These are phyloP conservation scores for Menidia menidia DNA, from an alignment of 2,797 vertebrate genomes.

Conservation along the genomic window DNA sequence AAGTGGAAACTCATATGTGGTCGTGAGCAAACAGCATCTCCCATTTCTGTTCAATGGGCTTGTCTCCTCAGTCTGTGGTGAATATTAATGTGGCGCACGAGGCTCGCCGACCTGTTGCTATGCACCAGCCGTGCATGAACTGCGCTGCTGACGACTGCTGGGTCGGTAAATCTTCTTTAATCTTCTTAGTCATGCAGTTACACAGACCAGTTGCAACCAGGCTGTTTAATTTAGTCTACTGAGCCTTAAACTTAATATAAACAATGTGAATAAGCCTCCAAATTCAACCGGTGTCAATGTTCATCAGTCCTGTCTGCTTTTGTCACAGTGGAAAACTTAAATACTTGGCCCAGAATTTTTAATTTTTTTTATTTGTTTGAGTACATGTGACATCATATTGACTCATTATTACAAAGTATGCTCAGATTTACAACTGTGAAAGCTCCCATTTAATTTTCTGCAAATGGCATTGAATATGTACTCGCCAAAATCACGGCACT, in stretches of 20 bases:
- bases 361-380: no score
- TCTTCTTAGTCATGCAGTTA: slow-evolving; percentile 77
- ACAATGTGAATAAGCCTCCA: slow-evolving; percentile 37
- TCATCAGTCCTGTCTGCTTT: no score
- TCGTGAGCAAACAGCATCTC: slow-evolving; percentile 23
- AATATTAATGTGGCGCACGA: slow-evolving; percentile 33
- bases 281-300: slow-evolving; percentile 15
- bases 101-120: slow-evolving; percentile 62
- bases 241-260: slow-evolving; percentile 49
- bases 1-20: slow-evolving; percentile 20
- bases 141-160: slow-evolving; percentile 60
- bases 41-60: slow-evolving; percentile 36
- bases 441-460: no score
- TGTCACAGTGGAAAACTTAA: no score
- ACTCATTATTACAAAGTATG: no score
- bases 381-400: no score
- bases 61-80: slow-evolving; percentile 31
- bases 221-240: slow-evolving; percentile 70
- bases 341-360: no score
- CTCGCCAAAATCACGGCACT: no score
- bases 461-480: no score
- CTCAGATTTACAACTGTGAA: no score
- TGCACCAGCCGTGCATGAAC: slow-evolving; percentile 37
- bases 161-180: slow-evolving; percentile 78
- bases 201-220: slow-evolving; percentile 62